Evolutionary conservation across 2,113 vertebrate species (phyloP), one percentile per base, ranked within the genome.

Genomic region (Entosphenus tridentatus): DNA sequence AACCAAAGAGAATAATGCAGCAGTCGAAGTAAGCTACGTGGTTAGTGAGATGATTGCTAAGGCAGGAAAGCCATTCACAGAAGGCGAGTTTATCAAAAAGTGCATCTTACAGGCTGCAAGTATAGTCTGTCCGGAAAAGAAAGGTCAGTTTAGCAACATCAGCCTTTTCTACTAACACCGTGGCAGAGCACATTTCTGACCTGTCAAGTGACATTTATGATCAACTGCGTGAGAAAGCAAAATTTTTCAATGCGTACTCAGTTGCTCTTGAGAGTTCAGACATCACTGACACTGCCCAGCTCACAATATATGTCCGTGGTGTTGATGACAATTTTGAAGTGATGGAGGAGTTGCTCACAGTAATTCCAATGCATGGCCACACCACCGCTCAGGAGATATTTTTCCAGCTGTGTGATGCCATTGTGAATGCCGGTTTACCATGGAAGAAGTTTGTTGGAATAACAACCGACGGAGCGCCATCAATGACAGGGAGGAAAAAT

Each of bases 401-500:
- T n/a, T n/a, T n/a, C n/a, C n/a, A n/a, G n/a, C n/a, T n/a, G n/a
- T n/a, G n/a, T n/a, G n/a, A n/a, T n/a, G n/a, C n/a, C n/a, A n/a
- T n/a, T n/a, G n/a, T n/a, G n/a, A n/a, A 21, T 21, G 18, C 18
- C 18, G 18, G 18, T 21, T 21, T 21, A 57, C 16, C 56, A 18
- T 70, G 56, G 70, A 55, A 11, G 54, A 65, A 59, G 54, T n/a
- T 11, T 69, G 68, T 71, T 55, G 70, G 14, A 57, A 21, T 10
- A 57, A 55, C 69, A 62, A 67, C 70, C 13, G 70, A 70, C n/a
- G 18, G 57, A n/a, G 16, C 57, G 39, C 58, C 70, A 13, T 75
- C 70, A 57, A 75, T 75, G 71, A 71, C 57, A 71, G 71, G 73
- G n/a, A 73, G 68, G 12, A 73, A 68, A 75, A 75, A 72, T 69